Evolutionary conservation across 2,888 invertebrate genomes (phyloP).

Genomic region (Troilus luridus): DNA sequence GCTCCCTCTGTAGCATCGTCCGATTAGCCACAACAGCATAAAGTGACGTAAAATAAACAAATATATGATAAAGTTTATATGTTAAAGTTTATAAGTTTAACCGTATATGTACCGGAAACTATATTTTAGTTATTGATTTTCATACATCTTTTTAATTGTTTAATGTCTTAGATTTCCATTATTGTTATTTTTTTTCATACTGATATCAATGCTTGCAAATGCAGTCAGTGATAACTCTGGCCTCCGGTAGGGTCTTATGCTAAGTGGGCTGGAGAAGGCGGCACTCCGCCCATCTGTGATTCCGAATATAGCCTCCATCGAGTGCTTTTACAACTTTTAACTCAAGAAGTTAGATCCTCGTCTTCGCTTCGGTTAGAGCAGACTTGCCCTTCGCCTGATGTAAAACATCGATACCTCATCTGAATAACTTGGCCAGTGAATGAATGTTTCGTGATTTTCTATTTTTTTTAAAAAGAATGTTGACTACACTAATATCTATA

Average conservation of each 20-base stretch:
- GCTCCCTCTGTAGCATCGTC: no score
- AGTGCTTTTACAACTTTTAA: constrained; percentile 38
- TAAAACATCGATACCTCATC: not conserved
- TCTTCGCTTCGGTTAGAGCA: not conserved
- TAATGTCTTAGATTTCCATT: no score
- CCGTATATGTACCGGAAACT: no score
- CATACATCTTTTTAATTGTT: no score
- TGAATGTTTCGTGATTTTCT: not conserved
- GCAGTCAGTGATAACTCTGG: not conserved
- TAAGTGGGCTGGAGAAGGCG: not conserved
- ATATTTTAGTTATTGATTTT: no score
- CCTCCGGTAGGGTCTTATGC: not conserved
- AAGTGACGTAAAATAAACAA: no score
- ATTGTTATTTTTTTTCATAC: not conserved
- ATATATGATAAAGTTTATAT: no score
- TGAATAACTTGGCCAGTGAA: not conserved
- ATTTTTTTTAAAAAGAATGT: not conserved
- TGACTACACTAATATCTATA: not conserved
- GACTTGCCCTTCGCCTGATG: not conserved
- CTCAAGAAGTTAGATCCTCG: not conserved
- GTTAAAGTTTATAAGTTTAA: no score
- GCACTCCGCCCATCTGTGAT: not conserved
- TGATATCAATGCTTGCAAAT: not conserved
- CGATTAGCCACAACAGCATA: no score
- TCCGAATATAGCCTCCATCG: constrained; percentile 5